These are phyloP conservation scores for Drosophila bunnanda DNA, from an alignment of 2,888 invertebrate species.

Conservation along the genomic window DNA sequence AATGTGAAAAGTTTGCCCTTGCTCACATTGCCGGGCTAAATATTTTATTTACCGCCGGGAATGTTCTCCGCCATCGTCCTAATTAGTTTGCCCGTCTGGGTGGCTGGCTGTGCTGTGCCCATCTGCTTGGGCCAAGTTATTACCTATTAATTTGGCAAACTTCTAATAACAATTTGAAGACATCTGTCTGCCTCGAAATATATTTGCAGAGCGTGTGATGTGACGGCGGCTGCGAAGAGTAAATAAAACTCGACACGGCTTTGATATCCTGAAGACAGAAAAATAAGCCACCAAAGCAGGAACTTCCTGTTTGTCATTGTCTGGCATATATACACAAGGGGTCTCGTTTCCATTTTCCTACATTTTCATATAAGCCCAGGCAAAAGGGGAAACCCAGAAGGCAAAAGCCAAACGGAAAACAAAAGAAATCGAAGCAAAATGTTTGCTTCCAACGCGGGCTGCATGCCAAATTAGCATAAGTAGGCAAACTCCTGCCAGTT, in stretches of 20 bases:
- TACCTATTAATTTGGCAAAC: conserved; percentile 37
- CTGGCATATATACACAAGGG: conserved; percentile 4
- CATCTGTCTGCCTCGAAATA: neutral
- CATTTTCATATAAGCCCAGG: conserved; percentile 7
- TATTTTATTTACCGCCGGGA: conserved; percentile 26
- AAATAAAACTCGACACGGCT: conserved; percentile 15
- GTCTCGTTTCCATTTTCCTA: neutral
- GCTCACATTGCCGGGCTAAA: conserved; percentile 10
- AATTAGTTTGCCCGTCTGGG: conserved; percentile 31
- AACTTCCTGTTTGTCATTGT: conserved; percentile 61
- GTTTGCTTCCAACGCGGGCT: conserved; percentile 53
- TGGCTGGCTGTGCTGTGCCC: conserved; percentile 2
- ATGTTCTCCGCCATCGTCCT: conserved; percentile 10
- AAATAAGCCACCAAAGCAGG: conserved; percentile 28
- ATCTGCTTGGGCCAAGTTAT: conserved; percentile 20
- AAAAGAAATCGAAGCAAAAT: conserved; percentile 60
- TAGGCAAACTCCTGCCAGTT: conserved; percentile 25
- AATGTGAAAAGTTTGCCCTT: conserved; percentile 47
- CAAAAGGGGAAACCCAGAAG: conserved; percentile 6
- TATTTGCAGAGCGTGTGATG: conserved; percentile 1
- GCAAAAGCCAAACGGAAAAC: conserved; percentile 31
- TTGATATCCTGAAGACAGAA: conserved; percentile 42
- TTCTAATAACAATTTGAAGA: conserved; percentile 19
- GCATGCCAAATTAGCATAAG: conserved; percentile 73
- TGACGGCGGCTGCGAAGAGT: conserved; percentile 7